Percentiles rank a stretch among this genome's conserved stretches.
These are phyloP conservation scores for Ooceraea biroi DNA, from an alignment of 1,140 invertebrate genomes.

Conservation along the genomic window DNA sequence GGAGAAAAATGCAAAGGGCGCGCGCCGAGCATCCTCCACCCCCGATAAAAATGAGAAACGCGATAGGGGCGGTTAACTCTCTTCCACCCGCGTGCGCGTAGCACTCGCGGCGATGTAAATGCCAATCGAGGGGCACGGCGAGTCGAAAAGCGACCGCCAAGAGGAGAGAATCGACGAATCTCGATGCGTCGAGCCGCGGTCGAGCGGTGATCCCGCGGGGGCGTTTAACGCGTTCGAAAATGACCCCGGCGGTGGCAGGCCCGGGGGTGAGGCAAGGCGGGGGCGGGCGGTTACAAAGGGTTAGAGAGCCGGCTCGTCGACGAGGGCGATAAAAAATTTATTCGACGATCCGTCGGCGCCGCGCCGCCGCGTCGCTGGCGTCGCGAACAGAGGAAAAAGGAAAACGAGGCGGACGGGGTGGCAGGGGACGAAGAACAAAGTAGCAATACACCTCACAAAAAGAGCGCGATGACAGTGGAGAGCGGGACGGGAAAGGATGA, in stretches of 20 bases:
- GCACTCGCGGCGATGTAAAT: conserved; percentile 42
- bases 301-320: conserved; percentile 59
- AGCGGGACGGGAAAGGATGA: not conserved
- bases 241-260: conserved; percentile 33
- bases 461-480: not conserved
- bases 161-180: conserved; percentile 53
- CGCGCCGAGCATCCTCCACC: not conserved
- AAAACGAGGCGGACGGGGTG: not conserved
- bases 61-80: not conserved
- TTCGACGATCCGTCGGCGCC: conserved; percentile 59
- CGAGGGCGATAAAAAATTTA: conserved; percentile 70
- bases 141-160: conserved; percentile 31
- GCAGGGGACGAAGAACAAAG: conserved; percentile 9
- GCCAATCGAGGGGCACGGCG: conserved; percentile 18
- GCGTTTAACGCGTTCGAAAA: conserved; percentile 61
- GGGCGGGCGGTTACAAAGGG: conserved; percentile 30
- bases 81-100: not conserved
- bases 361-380: conserved; percentile 46
- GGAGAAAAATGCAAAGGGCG: conserved; percentile 26
- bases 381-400: conserved; percentile 40
- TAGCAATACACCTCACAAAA: conserved; percentile 26
- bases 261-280: too few species aligned
- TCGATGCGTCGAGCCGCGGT: conserved; percentile 46
- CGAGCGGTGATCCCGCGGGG: conserved; percentile 40
- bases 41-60: conserved; percentile 47